Base-by-base conservation (phyloP, 2,888 invertebrate species). In the Microplitis manilae region DNA sequence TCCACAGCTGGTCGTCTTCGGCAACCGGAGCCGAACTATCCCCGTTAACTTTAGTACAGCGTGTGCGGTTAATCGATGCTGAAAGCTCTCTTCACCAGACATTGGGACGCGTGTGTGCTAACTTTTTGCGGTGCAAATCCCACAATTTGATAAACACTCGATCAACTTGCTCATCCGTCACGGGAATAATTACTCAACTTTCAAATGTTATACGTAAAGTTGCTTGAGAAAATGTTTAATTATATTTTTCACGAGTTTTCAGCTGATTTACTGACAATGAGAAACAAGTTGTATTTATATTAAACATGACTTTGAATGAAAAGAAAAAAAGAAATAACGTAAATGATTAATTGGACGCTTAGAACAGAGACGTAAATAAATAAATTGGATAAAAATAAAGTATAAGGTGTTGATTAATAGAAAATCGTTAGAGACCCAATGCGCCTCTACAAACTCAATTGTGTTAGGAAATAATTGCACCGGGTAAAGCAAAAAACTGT, bases 51-150 rank as follows among this genome's bases (percentile, higher is more conserved):
- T 73, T 64, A 59, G 59, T 65, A 73, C 73, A 69, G 30, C 59
- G 73, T 73, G 68, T 60, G 30, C 30, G 73, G 70, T 65, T 69
- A 77, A 77, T 68, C 73, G 67, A 77, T 65, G 73, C 15, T 73
- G 73, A 73, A 61, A 61, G 72, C 39, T 72, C 76, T 38, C 76
- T 38, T 67, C 62, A 30, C 50, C 15, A 38, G 61, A 65, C 39
- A n/a, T 38, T 6, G 8, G 17, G 8, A 39, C 17, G 4, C 13
- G 40, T 50, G 30, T 15, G 30, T 30, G 50, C 39, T 67, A 73
- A 73, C 67, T 67, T 67, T 68, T 67, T 67, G 67, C 65, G 67
- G 50, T 40, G 38, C n/a, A n/a, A 40, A 17, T 73, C 69, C 39
- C 65, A 38, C 61, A 73, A 65, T 67, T 77, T 50, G 64, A 69